Evolutionary conservation across 2,797 vertebrate species (phyloP).

Genomic region (Synanceia verrucosa): DNA sequence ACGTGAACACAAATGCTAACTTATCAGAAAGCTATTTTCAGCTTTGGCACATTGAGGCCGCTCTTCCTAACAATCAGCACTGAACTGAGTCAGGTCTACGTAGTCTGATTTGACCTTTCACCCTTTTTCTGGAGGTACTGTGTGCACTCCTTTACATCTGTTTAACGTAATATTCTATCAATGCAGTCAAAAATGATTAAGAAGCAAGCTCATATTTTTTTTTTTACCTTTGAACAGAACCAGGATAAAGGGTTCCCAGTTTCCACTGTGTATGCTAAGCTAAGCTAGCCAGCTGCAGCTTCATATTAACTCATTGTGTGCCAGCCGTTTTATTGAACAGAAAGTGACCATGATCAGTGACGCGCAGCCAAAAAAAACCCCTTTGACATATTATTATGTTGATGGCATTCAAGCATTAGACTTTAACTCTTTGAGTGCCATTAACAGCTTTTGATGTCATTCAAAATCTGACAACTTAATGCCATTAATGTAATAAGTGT

Average conservation of each 20-base stretch:
- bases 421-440: too few species aligned
- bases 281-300: neutral
- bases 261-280: neutral
- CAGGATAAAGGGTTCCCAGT: neutral
- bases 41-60: slow-evolving; percentile 34
- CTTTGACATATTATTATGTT: too few species aligned
- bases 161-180: neutral
- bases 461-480: too few species aligned
- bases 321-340: too few species aligned
- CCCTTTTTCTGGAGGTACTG: slow-evolving; percentile 23
- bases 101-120: slow-evolving; percentile 59
- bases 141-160: neutral
- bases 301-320: too few species aligned
- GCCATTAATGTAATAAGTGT: too few species aligned
- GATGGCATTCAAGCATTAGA: too few species aligned
- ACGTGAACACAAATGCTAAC: slow-evolving; percentile 24
- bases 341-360: too few species aligned
- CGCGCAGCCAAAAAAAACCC: too few species aligned
- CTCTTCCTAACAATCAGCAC: slow-evolving; percentile 35
- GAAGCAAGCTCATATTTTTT: too few species aligned
- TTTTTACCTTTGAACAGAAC: neutral
- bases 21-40: slow-evolving; percentile 48
- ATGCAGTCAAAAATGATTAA: neutral
- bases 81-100: slow-evolving; percentile 60
- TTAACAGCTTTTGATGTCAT: too few species aligned